Conservation (phyloP, 2,888 invertebrate genomes). For the Stomorhina lunata region DNA sequence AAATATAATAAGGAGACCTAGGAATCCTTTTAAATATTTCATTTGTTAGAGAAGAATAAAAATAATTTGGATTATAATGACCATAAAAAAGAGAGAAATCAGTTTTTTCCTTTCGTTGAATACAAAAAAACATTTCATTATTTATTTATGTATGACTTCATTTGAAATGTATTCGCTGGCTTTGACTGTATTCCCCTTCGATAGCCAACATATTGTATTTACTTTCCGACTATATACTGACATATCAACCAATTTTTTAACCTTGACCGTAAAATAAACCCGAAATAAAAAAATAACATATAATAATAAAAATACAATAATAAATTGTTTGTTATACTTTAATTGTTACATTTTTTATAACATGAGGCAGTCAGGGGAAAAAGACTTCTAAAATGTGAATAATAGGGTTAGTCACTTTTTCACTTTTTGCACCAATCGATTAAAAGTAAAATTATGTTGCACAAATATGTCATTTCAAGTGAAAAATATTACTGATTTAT, state of each 20-base stretch:
- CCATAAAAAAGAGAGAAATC: not conserved
- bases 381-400: not conserved
- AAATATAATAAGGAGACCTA: too few species aligned
- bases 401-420: too few species aligned
- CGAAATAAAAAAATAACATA: not conserved
- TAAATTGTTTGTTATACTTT: not conserved
- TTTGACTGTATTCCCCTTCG: not conserved
- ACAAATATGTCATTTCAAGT: too few species aligned
- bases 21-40: too few species aligned
- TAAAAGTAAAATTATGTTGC: too few species aligned
- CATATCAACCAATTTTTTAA: too few species aligned
- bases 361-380: not conserved
- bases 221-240: too few species aligned
- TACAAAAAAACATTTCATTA: not conserved
- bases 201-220: not conserved
- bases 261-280: constrained; percentile 23
- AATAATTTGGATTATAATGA: not conserved
- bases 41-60: too few species aligned
- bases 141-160: constrained; percentile 2
- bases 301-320: not conserved
- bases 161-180: not conserved
- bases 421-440: too few species aligned
- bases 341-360: not conserved
- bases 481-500: too few species aligned
- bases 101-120: not conserved